Conservation (phyloP, 2,888 invertebrate genomes). For the Corythucha ciliata region DNA sequence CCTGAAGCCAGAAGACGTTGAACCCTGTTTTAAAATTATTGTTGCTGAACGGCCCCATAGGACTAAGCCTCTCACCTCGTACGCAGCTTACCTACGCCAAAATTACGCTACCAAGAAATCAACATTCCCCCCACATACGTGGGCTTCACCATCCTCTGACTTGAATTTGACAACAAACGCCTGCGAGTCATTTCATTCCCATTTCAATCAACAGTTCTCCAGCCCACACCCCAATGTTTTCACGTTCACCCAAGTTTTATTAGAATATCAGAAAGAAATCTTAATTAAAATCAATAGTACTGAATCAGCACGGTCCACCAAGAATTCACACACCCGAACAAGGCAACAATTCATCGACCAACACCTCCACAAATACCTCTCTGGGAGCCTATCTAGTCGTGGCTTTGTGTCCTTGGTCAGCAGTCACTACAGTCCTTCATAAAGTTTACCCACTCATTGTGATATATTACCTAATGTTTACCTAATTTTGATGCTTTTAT, state of each 20-base stretch:
- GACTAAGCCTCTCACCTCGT: not conserved
- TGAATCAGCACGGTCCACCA: conserved; percentile 13
- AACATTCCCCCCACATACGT: not conserved
- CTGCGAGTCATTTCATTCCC: conserved; percentile 1
- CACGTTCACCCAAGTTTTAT: conserved; percentile 10
- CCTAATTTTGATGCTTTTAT: too few species aligned
- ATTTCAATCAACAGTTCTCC: conserved; percentile 4
- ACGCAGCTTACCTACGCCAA: conserved; percentile 8
- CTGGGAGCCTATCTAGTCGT: conserved; percentile 10
- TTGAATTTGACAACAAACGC: not conserved
- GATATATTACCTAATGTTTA: too few species aligned
- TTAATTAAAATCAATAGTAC: conserved; percentile 10
- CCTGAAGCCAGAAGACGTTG: conserved; percentile 7
- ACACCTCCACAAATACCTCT: conserved; percentile 13
- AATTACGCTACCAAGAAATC: not conserved
- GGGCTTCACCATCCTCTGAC: not conserved
- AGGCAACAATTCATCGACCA: conserved; percentile 12
- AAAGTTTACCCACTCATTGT: too few species aligned
- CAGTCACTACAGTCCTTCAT: conserved; percentile 3
- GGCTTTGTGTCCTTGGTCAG: conserved; percentile 4
- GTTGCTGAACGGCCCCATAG: conserved; percentile 1
- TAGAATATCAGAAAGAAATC: conserved; percentile 7
- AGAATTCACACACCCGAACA: conserved; percentile 12
- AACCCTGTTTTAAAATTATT: not conserved
- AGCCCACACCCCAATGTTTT: conserved; percentile 6